A percentile compares a stretch with the other conserved stretches of the same genome.
Evolutionary conservation across 2,888 invertebrate species (phyloP).

Genomic region (Oscheius onirici): DNA sequence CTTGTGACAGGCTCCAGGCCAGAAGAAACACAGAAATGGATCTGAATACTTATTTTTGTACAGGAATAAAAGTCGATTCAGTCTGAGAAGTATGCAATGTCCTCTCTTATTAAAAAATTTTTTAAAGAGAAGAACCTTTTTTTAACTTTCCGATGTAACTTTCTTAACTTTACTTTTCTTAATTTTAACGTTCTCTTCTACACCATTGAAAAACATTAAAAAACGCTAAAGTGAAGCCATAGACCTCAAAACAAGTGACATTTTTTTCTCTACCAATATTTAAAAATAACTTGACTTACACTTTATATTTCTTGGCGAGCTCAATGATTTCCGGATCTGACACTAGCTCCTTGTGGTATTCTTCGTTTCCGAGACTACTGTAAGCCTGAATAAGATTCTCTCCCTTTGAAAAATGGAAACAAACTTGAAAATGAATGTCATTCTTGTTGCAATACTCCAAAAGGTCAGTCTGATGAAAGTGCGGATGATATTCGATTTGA

Average conservation of each 20-base stretch:
- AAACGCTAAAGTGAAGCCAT: no score
- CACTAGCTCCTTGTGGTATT: slow-evolving; percentile 46
- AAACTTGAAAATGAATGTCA: slow-evolving; percentile 79
- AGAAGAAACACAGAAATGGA: slow-evolving; percentile 35
- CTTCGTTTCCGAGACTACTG: slow-evolving; percentile 73
- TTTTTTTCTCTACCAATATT: not conserved
- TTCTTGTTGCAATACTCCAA: slow-evolving; percentile 78
- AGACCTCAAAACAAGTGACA: not conserved
- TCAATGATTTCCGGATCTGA: slow-evolving; percentile 42
- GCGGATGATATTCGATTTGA: slow-evolving; percentile 83
- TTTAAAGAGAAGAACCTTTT: no score
- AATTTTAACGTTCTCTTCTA: no score
- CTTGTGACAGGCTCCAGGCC: slow-evolving; percentile 62
- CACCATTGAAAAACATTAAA: no score
- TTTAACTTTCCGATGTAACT: no score
- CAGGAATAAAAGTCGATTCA: no score
- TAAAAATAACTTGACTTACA: slow-evolving; percentile 30
- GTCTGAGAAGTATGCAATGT: no score
- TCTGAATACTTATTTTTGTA: not conserved
- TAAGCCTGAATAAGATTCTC: slow-evolving; percentile 78
- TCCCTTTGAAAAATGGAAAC: not conserved
- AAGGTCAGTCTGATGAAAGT: slow-evolving; percentile 79
- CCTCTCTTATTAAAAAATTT: no score
- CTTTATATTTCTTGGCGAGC: slow-evolving; percentile 59
- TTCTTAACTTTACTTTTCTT: no score